Evolutionary conservation across 1,140 invertebrate genomes (phyloP), one percentile per base, ranked within the genome.

Genomic region (Akabosia matsudoensis): DNA sequence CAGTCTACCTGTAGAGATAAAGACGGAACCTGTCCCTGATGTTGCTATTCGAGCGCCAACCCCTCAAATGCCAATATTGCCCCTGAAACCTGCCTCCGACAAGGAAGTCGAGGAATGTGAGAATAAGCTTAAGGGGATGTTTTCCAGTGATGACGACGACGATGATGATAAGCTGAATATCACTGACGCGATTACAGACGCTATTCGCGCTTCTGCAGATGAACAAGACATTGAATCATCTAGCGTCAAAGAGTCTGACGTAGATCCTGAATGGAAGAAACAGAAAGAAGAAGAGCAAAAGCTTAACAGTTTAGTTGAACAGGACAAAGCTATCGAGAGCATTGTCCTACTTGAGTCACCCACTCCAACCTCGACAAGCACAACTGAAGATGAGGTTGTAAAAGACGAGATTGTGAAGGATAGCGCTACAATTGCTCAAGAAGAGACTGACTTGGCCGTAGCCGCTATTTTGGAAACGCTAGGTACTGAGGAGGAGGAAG

Each of bases 401-500:
- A 81, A 82, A 73, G 80, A 80, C 52, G 79, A 79, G 18, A 76
- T 78, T 51, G 76, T 73, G 37, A 79, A 79, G 33, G 80, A 76
- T 73, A 78, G 93, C 54, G 91, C 92, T 0, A 88, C 93, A 0
- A 95, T 95, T 80, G 95, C 93, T 0, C 93, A 95, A 85, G 93
- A 95, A 86, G 93, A 96, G 86, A 96, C 94, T 0, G 93, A 94
- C 83, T 93, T 95, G 85, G 94, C 94, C 0, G 93, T 96, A 0
- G 93, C 93, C 1, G 93, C 93, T 7, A 84, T 96, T 3, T 84
- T 95, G 28, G 93, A 94, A 84, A 93, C 92, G 74, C 93, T 94
- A 83, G 91, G 91, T 52, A 79, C 81, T 71, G 79, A 79, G 31
- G 70, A 78, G 52, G 77, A 61, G 28, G 67, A 74, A 52, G 80